A percentile compares a stretch with the other conserved stretches of the same genome.
Conservation (phyloP, 1,140 invertebrate species). For the Latrodectus geometricus region DNA sequence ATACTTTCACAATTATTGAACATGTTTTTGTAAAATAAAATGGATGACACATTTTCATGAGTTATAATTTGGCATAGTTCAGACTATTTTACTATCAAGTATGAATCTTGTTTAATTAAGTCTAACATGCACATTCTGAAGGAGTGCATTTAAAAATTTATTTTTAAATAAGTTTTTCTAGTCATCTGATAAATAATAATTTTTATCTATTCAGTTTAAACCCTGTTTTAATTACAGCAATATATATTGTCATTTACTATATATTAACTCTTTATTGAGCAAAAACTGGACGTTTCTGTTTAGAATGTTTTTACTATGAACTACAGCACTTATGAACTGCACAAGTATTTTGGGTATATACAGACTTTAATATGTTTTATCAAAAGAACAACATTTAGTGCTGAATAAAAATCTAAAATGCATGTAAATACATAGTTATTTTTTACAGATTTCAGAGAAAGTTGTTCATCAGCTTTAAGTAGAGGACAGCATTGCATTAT, state of each 20-base stretch:
- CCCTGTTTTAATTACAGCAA: constrained; percentile 3
- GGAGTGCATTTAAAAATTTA: too few relatives aligned
- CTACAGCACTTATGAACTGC: constrained; percentile 27
- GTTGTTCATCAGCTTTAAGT: constrained; percentile 3
- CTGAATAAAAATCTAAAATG: constrained; percentile 28
- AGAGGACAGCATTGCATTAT: constrained; percentile 25
- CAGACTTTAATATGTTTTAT: constrained; percentile 20
- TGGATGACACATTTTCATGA: too few relatives aligned
- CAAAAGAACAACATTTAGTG: constrained; percentile 17
- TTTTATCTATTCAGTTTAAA: too few relatives aligned
- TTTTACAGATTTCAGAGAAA: neutral
- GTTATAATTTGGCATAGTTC: too few relatives aligned
- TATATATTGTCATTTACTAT: constrained; percentile 4
- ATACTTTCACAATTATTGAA: too few relatives aligned
- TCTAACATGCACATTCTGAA: too few relatives aligned
- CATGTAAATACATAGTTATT: neutral
- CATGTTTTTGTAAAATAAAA: too few relatives aligned
- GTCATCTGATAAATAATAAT: too few relatives aligned
- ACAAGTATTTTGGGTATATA: constrained; percentile 28
- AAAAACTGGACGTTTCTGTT: constrained; percentile 50
- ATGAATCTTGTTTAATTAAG: too few relatives aligned
- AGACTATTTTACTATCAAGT: too few relatives aligned
- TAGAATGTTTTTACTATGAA: constrained; percentile 27
- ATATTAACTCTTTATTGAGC: constrained; percentile 48
- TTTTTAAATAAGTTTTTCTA: too few relatives aligned